phyloP scores from a whole-genome alignment of 2,113 vertebrate genomes.

The Otocyon megalotis region DNA sequence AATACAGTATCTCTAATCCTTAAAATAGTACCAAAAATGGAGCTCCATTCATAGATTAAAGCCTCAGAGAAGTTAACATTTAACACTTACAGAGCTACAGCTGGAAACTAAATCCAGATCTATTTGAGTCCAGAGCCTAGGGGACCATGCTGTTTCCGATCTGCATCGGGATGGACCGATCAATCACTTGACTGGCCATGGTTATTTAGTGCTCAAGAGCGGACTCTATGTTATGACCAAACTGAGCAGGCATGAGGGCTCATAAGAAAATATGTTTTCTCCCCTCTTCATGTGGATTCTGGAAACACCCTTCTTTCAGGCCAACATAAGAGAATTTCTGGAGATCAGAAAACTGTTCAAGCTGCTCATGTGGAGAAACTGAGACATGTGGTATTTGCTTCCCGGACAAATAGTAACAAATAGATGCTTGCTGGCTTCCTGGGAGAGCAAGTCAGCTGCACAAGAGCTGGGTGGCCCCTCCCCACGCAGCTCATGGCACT shows the following conservation, averaged over 20 bases:
- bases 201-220: too few species aligned
- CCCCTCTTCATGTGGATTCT: background rate
- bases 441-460: background rate
- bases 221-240: background rate
- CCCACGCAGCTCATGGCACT: background rate
- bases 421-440: background rate
- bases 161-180: accelerated
- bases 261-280: background rate
- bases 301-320: slow-evolving; percentile 1
- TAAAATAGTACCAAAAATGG: background rate
- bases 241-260: background rate
- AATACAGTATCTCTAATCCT: background rate
- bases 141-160: background rate
- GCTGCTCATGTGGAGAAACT: background rate
- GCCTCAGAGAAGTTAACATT: background rate
- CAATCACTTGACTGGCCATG: accelerated
- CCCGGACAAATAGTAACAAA: background rate
- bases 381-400: background rate
- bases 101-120: background rate
- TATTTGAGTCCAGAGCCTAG: background rate
- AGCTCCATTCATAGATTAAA: background rate
- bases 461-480: background rate
- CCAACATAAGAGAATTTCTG: background rate
- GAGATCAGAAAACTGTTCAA: background rate
- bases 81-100: background rate